A percentile compares a stretch with the other conserved stretches of the same genome.
phyloP scores from a whole-genome alignment of 2,797 vertebrate genomes.

The Macropodus opercularis region DNA sequence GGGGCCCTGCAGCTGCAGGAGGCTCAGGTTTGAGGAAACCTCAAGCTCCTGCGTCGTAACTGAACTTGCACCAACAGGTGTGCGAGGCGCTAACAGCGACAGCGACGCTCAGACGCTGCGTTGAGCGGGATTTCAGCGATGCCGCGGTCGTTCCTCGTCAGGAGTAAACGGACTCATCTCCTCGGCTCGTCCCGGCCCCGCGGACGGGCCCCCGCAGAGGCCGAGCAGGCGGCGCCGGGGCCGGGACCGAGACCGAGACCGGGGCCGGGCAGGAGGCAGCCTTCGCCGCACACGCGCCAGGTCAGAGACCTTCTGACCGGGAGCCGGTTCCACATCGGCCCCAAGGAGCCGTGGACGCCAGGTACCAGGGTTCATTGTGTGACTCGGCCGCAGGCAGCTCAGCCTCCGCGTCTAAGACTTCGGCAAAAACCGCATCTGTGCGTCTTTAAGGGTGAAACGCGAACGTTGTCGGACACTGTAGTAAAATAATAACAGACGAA shows the following conservation, averaged over 20 bases:
- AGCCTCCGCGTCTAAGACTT: too few species aligned
- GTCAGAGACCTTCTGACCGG: conserved; percentile 18
- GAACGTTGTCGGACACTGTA: too few species aligned
- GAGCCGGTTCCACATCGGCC: neutral
- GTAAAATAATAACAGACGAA: too few species aligned
- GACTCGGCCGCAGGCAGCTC: too few species aligned
- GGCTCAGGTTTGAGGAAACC: conserved; percentile 78
- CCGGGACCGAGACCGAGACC: too few species aligned
- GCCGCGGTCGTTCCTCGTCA: conserved; percentile 84
- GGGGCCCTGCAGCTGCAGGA: too few species aligned
- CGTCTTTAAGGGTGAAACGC: too few species aligned
- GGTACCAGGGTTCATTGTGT: too few species aligned
- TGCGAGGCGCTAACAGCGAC: conserved; percentile 39
- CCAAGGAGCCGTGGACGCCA: conserved; percentile 41
- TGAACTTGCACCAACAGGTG: conserved; percentile 77
- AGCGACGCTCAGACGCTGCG: too few species aligned
- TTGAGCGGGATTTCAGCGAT: too few species aligned
- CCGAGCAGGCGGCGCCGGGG: neutral
- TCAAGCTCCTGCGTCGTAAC: conserved; percentile 78
- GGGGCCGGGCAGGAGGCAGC: conserved; percentile 1
- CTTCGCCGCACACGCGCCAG: conserved; percentile 2
- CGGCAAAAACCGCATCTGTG: too few species aligned
- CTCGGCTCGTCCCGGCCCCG: conserved; percentile 17
- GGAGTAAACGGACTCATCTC: conserved; percentile 65
- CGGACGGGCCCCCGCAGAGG: neutral